Conservation (phyloP, 2,888 invertebrate genomes). For the Cantharis nigra region DNA sequence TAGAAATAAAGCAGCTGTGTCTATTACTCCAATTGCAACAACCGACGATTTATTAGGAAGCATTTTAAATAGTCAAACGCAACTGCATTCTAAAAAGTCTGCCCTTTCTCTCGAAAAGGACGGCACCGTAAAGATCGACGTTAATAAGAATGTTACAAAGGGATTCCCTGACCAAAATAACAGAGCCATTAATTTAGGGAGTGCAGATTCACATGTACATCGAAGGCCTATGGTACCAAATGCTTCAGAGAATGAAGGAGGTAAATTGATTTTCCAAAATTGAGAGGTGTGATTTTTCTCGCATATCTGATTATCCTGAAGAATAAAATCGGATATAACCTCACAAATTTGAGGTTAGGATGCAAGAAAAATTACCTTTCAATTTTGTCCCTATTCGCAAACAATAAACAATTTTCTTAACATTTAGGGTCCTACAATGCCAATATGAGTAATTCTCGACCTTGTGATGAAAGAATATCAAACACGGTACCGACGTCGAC, state of each 20-base stretch:
- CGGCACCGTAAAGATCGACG: constrained; percentile 65
- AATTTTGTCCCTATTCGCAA: background rate
- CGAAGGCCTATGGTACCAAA: constrained; percentile 18
- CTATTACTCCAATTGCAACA: constrained; percentile 55
- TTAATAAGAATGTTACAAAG: constrained; percentile 52
- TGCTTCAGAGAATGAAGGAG: constrained; percentile 8
- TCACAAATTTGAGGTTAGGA: background rate
- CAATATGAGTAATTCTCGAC: background rate
- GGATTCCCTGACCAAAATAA: constrained; percentile 55
- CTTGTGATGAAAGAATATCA: background rate
- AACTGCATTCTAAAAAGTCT: constrained; percentile 69
- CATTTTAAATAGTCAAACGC: constrained; percentile 72
- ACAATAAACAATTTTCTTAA: background rate
- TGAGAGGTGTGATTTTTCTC: background rate
- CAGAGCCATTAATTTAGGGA: background rate
- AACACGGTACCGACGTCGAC: constrained; percentile 29
- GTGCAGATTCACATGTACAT: background rate
- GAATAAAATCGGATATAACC: background rate
- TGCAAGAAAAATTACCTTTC: background rate
- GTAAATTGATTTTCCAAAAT: constrained; percentile 4
- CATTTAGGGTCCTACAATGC: background rate
- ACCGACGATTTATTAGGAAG: constrained; percentile 68
- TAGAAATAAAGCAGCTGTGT: constrained; percentile 57
- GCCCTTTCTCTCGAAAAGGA: constrained; percentile 64
- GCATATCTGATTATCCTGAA: background rate